A percentile compares a stretch with the other conserved stretches of the same genome.
Conservation (phyloP, 2,888 invertebrate species). For the Eumerus sabulonum region DNA sequence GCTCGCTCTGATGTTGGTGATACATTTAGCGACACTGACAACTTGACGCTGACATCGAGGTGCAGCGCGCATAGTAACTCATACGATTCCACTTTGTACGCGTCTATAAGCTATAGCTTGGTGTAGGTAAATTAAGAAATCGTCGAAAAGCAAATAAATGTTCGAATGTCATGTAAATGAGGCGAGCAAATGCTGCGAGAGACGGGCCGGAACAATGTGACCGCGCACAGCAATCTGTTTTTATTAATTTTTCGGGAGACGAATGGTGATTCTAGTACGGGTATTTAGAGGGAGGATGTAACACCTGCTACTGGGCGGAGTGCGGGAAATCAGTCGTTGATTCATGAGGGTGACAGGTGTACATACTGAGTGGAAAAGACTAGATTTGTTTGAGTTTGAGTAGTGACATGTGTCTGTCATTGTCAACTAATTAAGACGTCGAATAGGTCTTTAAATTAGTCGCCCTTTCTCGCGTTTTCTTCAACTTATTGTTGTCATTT, state of each 20-base stretch:
- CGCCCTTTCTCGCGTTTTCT: too few species aligned
- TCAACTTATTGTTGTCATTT: too few species aligned
- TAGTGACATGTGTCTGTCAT: too few species aligned
- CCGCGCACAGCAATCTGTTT: conserved; percentile 42
- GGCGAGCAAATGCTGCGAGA: not conserved
- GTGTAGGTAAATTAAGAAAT: conserved; percentile 49
- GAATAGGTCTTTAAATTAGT: too few species aligned
- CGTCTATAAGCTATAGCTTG: too few species aligned
- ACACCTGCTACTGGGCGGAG: conserved; percentile 26
- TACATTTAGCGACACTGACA: conserved; percentile 17
- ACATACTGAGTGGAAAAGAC: not conserved
- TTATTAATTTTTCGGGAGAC: conserved; percentile 39
- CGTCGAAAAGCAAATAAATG: conserved; percentile 57
- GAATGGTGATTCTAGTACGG: conserved; percentile 33
- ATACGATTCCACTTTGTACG: conserved; percentile 41
- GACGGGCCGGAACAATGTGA: conserved; percentile 18
- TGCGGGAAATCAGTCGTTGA: not conserved
- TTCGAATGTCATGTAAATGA: conserved; percentile 32
- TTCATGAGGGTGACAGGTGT: conserved; percentile 9
- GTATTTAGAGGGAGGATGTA: conserved; percentile 2
- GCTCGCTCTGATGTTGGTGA: conserved; percentile 9
- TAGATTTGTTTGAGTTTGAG: too few species aligned
- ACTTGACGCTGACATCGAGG: not conserved
- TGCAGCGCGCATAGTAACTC: not conserved
- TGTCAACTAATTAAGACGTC: too few species aligned